Base-by-base conservation (phyloP, 1,140 invertebrate genomes). In the Luehdorfia chinensis region DNA sequence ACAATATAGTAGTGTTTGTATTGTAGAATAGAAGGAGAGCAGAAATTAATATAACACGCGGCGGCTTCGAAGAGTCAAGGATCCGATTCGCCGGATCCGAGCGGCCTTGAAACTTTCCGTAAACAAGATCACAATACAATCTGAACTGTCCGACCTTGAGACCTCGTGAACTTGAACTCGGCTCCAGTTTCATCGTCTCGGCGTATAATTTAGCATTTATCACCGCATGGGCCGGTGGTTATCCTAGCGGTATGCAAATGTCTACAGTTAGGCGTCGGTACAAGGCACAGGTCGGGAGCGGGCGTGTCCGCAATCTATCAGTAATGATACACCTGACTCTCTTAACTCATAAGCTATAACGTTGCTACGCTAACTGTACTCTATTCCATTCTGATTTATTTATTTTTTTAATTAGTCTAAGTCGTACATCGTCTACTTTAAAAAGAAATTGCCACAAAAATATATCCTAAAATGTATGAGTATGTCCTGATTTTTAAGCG, bases 231-330 rank as follows among this genome's bases (percentile, higher is more conserved):
- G 50, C 53, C 46, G 39, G 46, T 45, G 53, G 45, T 63, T 63
- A 57, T 55, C 47, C 51, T 64, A 67, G 60, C 64, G 64, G 64
- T 64, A 67, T 63, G 57, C 48, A 54, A 60, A 65, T 59, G 36
- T 32, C 27, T n/a, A 46, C 49, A 45, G 49, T 50, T 51, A 51
- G 34, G 1, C 18, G 16, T 1, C 18, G 16, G 33, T 16, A 9
- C 27, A 11, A 3, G 27, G 8, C n/a, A 19, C 34, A 16, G 34
- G 18, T 15, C 34, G 34, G n/a, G 9, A 15, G 34, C 6, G 36
- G 47, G n/a, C n/a, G n/a, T n/a, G n/a, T n/a, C n/a, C n/a, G n/a
- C n/a, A n/a, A n/a, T n/a, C 32, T 37, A 21, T 2, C 34, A 8
- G 8, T 37, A 37, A 37, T 37, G n/a, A 37, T 37, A 37, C 34